These are phyloP conservation scores for Balanococcus diminutus DNA, from an alignment of 2,888 invertebrate species.

Conservation along the genomic window DNA sequence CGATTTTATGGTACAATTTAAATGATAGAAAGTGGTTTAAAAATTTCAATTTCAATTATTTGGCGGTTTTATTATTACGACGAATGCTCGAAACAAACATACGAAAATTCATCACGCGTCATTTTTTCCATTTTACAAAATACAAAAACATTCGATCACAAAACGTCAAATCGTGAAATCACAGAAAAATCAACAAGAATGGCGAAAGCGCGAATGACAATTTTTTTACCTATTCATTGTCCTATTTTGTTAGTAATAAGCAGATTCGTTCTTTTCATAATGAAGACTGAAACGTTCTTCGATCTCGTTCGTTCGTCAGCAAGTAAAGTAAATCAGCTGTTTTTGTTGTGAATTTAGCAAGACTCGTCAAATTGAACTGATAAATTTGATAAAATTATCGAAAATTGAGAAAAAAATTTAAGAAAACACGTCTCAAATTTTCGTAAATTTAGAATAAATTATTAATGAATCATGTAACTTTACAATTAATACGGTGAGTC, in stretches of 20 bases:
- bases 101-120: background rate
- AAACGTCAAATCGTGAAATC: conserved; percentile 6
- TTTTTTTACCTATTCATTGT: background rate
- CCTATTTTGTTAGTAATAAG: background rate
- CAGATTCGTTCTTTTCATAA: background rate
- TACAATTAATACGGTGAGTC: background rate
- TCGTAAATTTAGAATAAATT: background rate
- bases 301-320: background rate
- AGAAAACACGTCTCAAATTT: background rate
- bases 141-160: background rate
- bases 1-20: background rate
- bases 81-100: conserved; percentile 33
- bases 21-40: background rate
- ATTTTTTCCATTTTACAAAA: background rate
- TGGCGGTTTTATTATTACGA: conserved; percentile 31
- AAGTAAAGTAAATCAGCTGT: no score
- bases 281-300: background rate
- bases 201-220: background rate
- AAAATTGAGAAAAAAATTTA: background rate
- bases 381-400: background rate
- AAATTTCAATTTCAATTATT: conserved; percentile 14
- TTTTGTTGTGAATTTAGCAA: background rate
- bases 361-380: background rate
- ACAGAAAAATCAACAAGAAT: background rate
- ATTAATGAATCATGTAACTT: background rate